Evolutionary conservation across 2,888 invertebrate genomes (phyloP).

Genomic region (Cecidostiba fungosa): DNA sequence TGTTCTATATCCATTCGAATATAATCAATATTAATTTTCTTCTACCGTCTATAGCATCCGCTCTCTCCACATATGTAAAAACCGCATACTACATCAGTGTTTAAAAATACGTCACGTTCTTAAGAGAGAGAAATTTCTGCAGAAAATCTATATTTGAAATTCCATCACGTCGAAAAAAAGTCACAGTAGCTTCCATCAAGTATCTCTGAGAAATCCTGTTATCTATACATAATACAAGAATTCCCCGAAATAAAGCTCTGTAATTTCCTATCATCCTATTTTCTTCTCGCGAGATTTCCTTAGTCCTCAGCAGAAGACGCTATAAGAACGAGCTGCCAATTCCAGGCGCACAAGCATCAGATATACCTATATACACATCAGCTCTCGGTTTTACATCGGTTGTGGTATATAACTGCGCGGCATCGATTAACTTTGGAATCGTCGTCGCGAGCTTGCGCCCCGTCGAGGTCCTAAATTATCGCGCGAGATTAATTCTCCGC

Average conservation of each 20-base stretch:
- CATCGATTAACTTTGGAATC: slow-evolving; percentile 75
- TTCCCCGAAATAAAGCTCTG: not conserved
- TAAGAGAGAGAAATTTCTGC: not conserved
- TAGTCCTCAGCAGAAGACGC: slow-evolving; percentile 60
- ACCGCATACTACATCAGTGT: not conserved
- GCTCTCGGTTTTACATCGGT: not conserved
- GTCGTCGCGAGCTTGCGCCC: slow-evolving; percentile 68
- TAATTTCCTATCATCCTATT: not conserved
- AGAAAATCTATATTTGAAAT: not conserved
- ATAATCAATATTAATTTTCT: not conserved
- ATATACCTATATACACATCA: not conserved
- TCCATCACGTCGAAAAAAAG: too few relatives aligned
- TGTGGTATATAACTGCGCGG: slow-evolving; percentile 25
- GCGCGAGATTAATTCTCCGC: slow-evolving; percentile 71
- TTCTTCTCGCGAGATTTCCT: slow-evolving; percentile 61
- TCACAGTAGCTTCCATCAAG: not conserved
- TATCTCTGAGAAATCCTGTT: not conserved
- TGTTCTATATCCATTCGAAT: not conserved
- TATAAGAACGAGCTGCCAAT: slow-evolving; percentile 70
- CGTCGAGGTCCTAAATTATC: slow-evolving; percentile 70
- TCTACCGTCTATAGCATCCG: not conserved
- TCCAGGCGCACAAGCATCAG: slow-evolving; percentile 67
- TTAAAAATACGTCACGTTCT: not conserved
- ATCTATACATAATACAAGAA: too few relatives aligned
- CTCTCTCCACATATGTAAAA: not conserved